Evolutionary conservation across 2,888 invertebrate genomes (phyloP).

Genomic region (Lepas anatifera): DNA sequence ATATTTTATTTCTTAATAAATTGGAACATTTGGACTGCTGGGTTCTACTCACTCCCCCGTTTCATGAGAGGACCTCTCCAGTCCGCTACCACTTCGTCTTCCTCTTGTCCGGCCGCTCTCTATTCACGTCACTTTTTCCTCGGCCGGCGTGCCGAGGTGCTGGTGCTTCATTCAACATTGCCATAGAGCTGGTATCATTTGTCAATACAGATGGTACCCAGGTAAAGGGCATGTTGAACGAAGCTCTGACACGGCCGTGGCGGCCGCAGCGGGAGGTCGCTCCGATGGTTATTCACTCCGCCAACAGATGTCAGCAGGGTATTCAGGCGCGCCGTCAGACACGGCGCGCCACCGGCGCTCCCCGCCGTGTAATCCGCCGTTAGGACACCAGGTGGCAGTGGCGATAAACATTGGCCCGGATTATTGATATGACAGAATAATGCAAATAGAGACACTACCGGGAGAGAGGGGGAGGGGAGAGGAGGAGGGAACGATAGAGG

Average conservation of each 20-base stretch:
- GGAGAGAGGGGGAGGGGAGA: conserved; percentile 1
- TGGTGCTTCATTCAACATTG: conserved; percentile 1
- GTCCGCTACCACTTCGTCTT: too few species aligned
- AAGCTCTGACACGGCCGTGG: neutral
- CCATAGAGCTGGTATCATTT: conserved; percentile 1
- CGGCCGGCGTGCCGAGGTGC: too few species aligned
- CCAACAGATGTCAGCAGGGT: conserved; percentile 5
- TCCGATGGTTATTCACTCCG: neutral
- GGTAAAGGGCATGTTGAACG: neutral
- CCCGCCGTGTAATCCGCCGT: neutral
- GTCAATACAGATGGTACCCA: neutral
- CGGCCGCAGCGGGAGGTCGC: neutral
- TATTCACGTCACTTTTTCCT: neutral
- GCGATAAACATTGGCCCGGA: conserved; percentile 1
- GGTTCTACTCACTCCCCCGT: too few species aligned
- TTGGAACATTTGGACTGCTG: too few species aligned
- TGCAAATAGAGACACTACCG: neutral
- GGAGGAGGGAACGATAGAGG: neutral
- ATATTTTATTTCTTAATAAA: too few species aligned
- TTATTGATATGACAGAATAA: conserved; percentile 12
- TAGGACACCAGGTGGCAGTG: neutral
- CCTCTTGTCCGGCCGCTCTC: too few species aligned
- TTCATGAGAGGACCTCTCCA: too few species aligned
- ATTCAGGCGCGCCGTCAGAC: neutral
- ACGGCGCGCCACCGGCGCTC: neutral